Percentiles rank a stretch among this genome's conserved stretches.
Conservation (phyloP, 2,888 invertebrate genomes). For the Microctonus brassicae region DNA sequence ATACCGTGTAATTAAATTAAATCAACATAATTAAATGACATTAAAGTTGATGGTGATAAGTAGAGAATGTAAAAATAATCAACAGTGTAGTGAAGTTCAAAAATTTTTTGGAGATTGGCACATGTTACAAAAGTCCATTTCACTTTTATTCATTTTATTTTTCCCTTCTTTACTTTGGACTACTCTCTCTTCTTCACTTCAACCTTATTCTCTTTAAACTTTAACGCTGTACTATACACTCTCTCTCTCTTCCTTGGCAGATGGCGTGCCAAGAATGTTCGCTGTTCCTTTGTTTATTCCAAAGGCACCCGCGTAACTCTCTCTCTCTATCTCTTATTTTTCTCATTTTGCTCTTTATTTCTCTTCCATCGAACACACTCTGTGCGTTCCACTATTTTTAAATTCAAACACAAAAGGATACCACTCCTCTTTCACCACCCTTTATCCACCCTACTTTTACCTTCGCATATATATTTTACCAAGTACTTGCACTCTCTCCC, state of each 20-base stretch:
- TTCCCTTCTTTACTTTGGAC: too few species aligned
- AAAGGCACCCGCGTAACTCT: conserved; percentile 43
- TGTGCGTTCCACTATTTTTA: conserved; percentile 50
- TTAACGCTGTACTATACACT: conserved; percentile 33
- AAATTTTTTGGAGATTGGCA: conserved; percentile 47
- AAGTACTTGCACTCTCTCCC: not conserved
- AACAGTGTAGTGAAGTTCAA: not conserved
- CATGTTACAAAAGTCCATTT: conserved; percentile 45
- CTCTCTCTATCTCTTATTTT: not conserved
- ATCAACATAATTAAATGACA: conserved; percentile 9
- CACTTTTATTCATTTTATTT: not conserved
- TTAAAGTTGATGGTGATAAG: conserved; percentile 41
- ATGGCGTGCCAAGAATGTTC: conserved; percentile 51
- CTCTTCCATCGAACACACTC: conserved; percentile 49
- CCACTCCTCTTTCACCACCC: conserved; percentile 31
- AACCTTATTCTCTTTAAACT: conserved; percentile 19
- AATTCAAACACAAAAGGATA: conserved; percentile 51
- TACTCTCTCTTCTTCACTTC: not conserved
- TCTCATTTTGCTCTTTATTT: conserved; percentile 33
- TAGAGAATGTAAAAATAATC: conserved; percentile 21
- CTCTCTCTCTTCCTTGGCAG: conserved; percentile 38
- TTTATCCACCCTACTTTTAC: conserved; percentile 21
- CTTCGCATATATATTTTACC: not conserved
- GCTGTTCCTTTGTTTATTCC: conserved; percentile 49
- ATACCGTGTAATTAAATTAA: not conserved